Evolutionary conservation across 2,113 vertebrate species (phyloP).

Genomic region (Phainopepla nitens): DNA sequence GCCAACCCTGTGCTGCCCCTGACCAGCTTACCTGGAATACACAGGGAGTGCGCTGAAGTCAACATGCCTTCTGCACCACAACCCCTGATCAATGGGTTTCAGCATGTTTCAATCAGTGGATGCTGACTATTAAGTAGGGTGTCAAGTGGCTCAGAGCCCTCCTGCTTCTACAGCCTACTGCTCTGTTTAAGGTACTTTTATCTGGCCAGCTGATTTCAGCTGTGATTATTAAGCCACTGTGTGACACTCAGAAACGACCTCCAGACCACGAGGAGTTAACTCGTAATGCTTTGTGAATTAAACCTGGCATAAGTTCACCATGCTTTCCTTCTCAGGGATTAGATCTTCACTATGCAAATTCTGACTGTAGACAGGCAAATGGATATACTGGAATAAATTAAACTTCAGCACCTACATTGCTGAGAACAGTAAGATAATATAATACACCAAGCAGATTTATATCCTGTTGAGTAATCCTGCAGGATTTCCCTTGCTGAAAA

Average conservation of each 20-base stretch:
- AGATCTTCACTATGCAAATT: conserved; percentile 25
- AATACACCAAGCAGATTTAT: conserved; percentile 34
- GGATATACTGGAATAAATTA: conserved; percentile 23
- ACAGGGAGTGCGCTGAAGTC: neutral
- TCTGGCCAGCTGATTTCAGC: neutral
- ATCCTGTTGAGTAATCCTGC: neutral
- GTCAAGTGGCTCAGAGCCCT: neutral
- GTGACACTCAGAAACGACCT: neutral
- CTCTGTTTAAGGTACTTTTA: neutral
- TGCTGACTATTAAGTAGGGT: neutral
- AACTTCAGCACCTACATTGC: conserved; percentile 34
- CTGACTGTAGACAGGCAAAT: neutral
- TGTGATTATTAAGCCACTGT: neutral
- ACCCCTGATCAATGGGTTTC: neutral
- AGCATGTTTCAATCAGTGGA: accelerated
- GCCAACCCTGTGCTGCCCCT: neutral
- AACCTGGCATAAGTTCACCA: neutral
- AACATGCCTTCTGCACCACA: neutral
- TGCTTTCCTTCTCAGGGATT: neutral
- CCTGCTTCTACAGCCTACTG: neutral
- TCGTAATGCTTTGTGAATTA: neutral
- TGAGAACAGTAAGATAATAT: conserved; percentile 29
- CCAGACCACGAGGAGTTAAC: neutral
- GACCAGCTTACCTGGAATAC: neutral
- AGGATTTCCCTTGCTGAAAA: neutral